Evolutionary conservation across 2,888 invertebrate species (phyloP).

Genomic region (Hemithea aestivaria): DNA sequence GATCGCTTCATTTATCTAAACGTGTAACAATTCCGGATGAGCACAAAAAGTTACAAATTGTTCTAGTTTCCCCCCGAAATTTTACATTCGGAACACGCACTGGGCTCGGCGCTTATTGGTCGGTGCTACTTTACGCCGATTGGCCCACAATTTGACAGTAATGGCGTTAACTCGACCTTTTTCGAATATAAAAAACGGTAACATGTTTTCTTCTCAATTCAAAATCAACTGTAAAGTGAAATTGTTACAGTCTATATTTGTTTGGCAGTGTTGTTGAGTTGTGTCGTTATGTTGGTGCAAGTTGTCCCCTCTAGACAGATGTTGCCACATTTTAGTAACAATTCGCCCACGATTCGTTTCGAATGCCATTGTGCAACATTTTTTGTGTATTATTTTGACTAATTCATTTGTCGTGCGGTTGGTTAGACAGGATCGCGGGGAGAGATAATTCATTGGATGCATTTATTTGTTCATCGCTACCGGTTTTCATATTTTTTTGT

Average conservation of each 20-base stretch:
- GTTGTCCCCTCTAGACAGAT: slow-evolving; percentile 70
- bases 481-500: slow-evolving; percentile 38
- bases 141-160: slow-evolving; percentile 76
- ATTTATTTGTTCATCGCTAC: slow-evolving; percentile 62
- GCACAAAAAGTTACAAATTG: slow-evolving; percentile 66
- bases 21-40: slow-evolving; percentile 37
- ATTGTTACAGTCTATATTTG: slow-evolving; percentile 7
- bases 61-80: slow-evolving; percentile 65
- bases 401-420: slow-evolving; percentile 76
- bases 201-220: slow-evolving; percentile 16
- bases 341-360: slow-evolving; percentile 70
- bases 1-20: slow-evolving; percentile 36
- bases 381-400: slow-evolving; percentile 72
- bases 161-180: slow-evolving; percentile 68
- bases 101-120: slow-evolving; percentile 57
- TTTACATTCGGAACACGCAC: slow-evolving; percentile 70
- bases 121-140: slow-evolving; percentile 54
- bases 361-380: slow-evolving; percentile 66
- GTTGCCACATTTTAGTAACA: slow-evolving; percentile 77
- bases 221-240: not conserved
- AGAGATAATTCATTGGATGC: slow-evolving; percentile 64
- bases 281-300: slow-evolving; percentile 12
- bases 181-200: slow-evolving; percentile 25
- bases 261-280: slow-evolving; percentile 12
- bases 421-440: slow-evolving; percentile 68